Base-by-base conservation (phyloP, 2,888 invertebrate species). In the Cataglyphis albicans region DNA sequence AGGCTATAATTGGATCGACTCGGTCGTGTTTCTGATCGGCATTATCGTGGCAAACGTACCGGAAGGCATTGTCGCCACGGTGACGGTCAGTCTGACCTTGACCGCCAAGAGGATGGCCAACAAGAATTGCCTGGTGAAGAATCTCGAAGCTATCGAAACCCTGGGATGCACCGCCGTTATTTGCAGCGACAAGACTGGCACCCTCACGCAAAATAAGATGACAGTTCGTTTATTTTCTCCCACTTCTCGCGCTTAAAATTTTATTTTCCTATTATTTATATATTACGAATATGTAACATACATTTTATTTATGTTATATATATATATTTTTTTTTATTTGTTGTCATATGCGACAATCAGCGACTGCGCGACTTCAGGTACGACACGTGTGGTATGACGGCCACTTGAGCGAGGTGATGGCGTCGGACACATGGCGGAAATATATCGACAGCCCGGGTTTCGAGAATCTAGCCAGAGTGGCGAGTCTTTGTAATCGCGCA, bases 131-230 rank as follows among this genome's bases (percentile, higher is more conserved):
- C 94, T 97, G 65, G 97, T 97, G 12, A 97, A 97, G 94, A 97
- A 97, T 94, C 94, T 97, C 89, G 97, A 97, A 93, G 97, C 97
- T 61, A 97, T 97, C 0, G 97, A 97, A 94, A 97, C 97, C 0
- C 95, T 97, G 7, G 97, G 97, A 32, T 97, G 97, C 4, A 97
- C 97, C 0, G 97, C 97, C 0, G 97, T 97, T 84, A 98, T 97
- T 91, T 98, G 97, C 94, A 97, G 97, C 1, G 97, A 97, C 92
- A 97, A 97, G 95, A 97, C 97, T 3, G 97, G 97, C n/a, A 97
- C 97, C 0, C 95, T 97, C 64, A 97, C 97, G 2, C 97, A 97
- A 93, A 97, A 97, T 93, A 95, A 95, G 80, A 96, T 97, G 97
- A 97, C 97, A 6, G 10, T 3, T 68, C 1, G 6, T 68, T 18